These are phyloP conservation scores for Turritopsis dohrnii DNA, from an alignment of 30 jellyfish, hydroid and myxozoan genomes.

Conservation along the genomic window DNA sequence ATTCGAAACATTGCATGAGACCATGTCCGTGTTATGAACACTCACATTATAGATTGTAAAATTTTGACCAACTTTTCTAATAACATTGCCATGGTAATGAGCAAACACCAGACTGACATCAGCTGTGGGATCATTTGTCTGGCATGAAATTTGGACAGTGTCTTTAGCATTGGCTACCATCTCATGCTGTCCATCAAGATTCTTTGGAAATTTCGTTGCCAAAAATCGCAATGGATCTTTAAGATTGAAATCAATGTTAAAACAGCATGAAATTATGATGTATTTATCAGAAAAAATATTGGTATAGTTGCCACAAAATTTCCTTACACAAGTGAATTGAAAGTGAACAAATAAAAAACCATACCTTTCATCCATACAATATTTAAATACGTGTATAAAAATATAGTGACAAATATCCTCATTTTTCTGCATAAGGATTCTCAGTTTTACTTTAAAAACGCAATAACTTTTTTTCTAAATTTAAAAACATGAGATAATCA, in stretches of 20 bases:
- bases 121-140: background rate
- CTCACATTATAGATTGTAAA: background rate
- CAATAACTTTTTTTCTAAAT: too few species aligned
- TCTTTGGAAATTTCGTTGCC: background rate
- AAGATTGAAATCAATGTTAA: background rate
- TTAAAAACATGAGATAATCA: background rate
- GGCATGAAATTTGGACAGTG: background rate
- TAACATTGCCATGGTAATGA: background rate
- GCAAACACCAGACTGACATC: background rate
- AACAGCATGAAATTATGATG: background rate
- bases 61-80: background rate
- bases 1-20: background rate
- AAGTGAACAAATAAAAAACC: background rate
- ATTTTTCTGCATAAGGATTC: background rate
- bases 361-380: background rate
- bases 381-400: background rate
- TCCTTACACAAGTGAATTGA: background rate
- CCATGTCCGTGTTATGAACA: background rate
- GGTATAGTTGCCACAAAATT: background rate
- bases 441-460: background rate
- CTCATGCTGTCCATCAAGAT: background rate
- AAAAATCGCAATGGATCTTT: background rate
- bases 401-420: background rate
- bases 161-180: background rate
- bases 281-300: background rate